Conservation (phyloP, 2,797 vertebrate species). For the Muscicapa striata region DNA sequence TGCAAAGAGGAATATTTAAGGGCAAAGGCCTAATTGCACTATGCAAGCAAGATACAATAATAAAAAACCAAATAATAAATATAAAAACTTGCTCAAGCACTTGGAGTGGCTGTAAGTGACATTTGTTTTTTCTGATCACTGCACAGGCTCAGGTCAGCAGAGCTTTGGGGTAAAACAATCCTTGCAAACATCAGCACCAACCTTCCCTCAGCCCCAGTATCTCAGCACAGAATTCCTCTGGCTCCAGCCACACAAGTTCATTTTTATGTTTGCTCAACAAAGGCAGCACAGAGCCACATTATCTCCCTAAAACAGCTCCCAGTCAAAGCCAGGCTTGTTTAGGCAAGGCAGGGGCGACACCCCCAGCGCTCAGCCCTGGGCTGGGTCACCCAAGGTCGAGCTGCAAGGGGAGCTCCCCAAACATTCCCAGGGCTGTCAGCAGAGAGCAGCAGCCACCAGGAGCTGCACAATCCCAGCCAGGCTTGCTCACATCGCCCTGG, state of each 20-base stretch:
- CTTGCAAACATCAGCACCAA: not conserved
- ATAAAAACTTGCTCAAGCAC: not conserved
- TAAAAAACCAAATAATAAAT: not conserved
- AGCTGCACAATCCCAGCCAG: not conserved
- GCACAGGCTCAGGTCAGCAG: not conserved
- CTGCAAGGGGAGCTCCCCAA: not conserved
- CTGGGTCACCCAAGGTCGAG: not conserved
- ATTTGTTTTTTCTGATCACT: not conserved
- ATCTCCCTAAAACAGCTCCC: not conserved
- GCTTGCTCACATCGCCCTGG: not conserved
- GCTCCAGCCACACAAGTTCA: not conserved
- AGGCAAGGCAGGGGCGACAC: not conserved
- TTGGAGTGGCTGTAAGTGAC: not conserved
- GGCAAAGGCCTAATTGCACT: not conserved
- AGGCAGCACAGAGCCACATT: not conserved
- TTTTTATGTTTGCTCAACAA: not conserved
- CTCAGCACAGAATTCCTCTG: not conserved
- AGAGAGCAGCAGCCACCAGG: slow-evolving; percentile 63
- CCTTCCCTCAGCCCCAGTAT: not conserved
- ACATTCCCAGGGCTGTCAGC: not conserved
- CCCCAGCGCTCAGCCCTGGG: not conserved
- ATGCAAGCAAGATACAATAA: not conserved
- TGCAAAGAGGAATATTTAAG: not conserved
- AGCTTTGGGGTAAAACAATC: not conserved
- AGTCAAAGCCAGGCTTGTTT: not conserved